Evolutionary conservation across 2,888 invertebrate species (phyloP).

Genomic region (Chrysomela aeneicollis): DNA sequence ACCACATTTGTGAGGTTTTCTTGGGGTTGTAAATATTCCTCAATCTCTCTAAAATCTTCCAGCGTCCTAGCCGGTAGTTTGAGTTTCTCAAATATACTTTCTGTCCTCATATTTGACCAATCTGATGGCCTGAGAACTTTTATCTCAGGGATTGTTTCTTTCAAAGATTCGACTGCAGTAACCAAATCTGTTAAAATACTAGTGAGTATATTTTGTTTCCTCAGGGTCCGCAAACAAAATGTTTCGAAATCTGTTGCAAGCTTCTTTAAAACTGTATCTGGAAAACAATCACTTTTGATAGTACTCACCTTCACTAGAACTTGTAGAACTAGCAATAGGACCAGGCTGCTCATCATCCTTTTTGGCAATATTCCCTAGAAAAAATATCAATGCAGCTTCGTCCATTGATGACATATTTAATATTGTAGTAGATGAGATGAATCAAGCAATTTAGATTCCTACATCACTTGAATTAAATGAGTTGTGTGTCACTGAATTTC

Average conservation of each 20-base stretch:
- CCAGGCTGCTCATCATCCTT: slow-evolving; percentile 3
- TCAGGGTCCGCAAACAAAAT: not conserved
- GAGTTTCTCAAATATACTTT: not conserved
- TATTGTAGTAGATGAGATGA: not conserved
- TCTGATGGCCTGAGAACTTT: not conserved
- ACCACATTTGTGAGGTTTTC: not conserved
- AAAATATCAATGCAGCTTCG: not conserved
- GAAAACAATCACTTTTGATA: too few species aligned
- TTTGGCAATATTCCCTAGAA: not conserved
- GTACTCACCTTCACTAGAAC: not conserved
- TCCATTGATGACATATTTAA: not conserved
- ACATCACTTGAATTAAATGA: not conserved
- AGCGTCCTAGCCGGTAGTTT: not conserved
- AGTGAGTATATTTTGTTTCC: not conserved
- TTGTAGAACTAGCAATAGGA: not conserved
- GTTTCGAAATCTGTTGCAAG: not conserved
- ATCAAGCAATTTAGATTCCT: not conserved
- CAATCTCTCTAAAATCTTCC: slow-evolving; percentile 1
- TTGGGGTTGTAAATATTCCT: not conserved
- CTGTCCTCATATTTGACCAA: not conserved
- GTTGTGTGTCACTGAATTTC: not conserved
- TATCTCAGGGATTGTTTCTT: not conserved
- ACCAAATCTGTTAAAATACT: too few species aligned
- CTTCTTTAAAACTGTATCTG: not conserved
- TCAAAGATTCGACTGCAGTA: not conserved